Base-by-base conservation (phyloP, 2,113 vertebrate species). In the Ibidorhyncha struthersii region DNA sequence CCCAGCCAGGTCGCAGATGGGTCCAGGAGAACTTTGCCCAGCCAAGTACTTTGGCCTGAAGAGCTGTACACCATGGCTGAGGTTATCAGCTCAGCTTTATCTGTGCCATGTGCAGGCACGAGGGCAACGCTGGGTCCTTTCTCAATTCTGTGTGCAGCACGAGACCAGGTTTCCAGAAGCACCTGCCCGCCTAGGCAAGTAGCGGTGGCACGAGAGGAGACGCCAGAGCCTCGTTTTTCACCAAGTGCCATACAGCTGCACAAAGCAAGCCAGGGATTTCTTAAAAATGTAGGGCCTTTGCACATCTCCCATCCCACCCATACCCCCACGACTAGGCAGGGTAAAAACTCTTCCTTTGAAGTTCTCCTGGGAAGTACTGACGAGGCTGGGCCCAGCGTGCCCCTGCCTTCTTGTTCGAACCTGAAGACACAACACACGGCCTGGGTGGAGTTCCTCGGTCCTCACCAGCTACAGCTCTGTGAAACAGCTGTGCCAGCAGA, bases 31-130 rank as follows among this genome's bases (percentile, higher is more conserved):
- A 21, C 62, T 12, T 10, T 12, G 40, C 16, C 15, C 50, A 41
- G 15, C 12, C 12, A 21, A 41, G 30, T 8, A 10, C 29, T 69
- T 20, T 10, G 49, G 56, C 43, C 29, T 22, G 32, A 65, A 13
- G n/a, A 3, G 21, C 82, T 9, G 23, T 8, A 26, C 13, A 4
- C 38, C 10, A 8, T 0, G 9, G 58, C 40, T 10, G 38, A 53
- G 50, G 29, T 25, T 8, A 14, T 18, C 50, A n/a, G 65, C 65
- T 67, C 65, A 61, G 82, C 19, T 55, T 17, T 29, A 6, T 5
- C 82, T 11, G 19, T 10, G 77, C 53, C 6, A 2, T 0, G 18
- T 11, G 34, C 2, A 1, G 26, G 55, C 45, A 26, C 0, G 4
- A 16, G 14, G 13, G 23, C 17, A 8, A 20, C 4, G 2, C 53